Base-by-base conservation (phyloP, 2,888 invertebrate genomes). In the Homarus gammarus region DNA sequence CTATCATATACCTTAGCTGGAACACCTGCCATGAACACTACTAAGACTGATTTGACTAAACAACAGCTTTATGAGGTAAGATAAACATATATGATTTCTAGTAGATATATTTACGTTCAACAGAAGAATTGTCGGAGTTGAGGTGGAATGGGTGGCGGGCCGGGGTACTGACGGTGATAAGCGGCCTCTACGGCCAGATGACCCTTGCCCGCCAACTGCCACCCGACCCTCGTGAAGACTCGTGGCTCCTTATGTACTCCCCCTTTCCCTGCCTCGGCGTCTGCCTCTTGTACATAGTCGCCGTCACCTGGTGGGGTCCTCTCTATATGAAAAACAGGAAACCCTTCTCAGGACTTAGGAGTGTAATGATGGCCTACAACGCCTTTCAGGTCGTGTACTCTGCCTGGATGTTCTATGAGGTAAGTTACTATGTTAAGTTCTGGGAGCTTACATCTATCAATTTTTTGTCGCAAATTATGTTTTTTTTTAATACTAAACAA, bases 241-340 rank as follows among this genome's bases (percentile, higher is more conserved):
- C 61, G 6, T 82, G 82, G 82, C 15, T 61, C 1, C 68, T 82
- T 6, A 68, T 44, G 31, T 5, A 82, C 36, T 82, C 82, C 40
- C 82, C 82, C 1, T 18, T 68, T 5, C 82, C 82, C 10, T 27
- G 68, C 22, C 40, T 61, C n/a, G 0, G 12, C 27, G 64, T 64
- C 40, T 64, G 38, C 40, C 33, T 82, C 40, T 10, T 68, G 27
- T 82, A 82, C 31, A 51, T 82, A 2, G 12, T 40, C 44, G 82
- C 38, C 10, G 82, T 82, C 38, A 82, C 82, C 40, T 82, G 82
- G 82, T 6, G 44, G 15, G 82, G 82, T 0, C 82, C 82, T 0
- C n/a, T 18, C 10, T 40, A 40, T 68, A 82, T 82, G 82, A 64
- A 36, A 8, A 68, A 64, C 40, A 61, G 82, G 44, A 64, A 82